Evolutionary conservation across 2,888 invertebrate genomes (phyloP).

Genomic region (Agrotis exclamationis): DNA sequence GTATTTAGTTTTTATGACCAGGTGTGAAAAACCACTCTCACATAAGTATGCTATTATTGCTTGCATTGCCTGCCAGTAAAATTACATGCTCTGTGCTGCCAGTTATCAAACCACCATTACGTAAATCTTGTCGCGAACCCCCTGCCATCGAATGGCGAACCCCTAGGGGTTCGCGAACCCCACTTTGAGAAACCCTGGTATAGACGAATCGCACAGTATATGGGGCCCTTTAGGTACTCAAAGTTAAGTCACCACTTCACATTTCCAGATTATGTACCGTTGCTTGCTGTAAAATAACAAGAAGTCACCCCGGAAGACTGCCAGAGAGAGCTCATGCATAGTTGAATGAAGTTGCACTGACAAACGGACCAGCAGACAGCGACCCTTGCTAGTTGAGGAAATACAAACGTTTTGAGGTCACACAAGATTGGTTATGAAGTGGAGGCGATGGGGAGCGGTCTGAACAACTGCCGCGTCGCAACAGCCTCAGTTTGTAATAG

Average conservation of each 20-base stretch:
- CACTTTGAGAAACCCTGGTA: too few relatives aligned
- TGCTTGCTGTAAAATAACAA: not conserved
- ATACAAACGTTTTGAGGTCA: conserved; percentile 46
- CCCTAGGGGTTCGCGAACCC: too few relatives aligned
- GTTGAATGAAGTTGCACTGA: conserved; percentile 36
- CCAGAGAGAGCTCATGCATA: conserved; percentile 22
- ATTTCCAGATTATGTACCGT: not conserved
- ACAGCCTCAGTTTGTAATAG: conserved; percentile 54
- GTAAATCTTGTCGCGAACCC: too few relatives aligned
- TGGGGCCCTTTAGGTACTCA: not conserved
- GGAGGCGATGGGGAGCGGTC: conserved; percentile 32
- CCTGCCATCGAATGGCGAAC: too few relatives aligned
- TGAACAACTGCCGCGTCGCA: conserved; percentile 65
- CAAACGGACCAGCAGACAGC: conserved; percentile 8
- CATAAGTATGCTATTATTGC: too few relatives aligned
- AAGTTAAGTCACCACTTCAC: not conserved
- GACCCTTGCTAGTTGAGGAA: conserved; percentile 30
- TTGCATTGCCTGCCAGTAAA: too few relatives aligned
- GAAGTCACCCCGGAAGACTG: conserved; percentile 18
- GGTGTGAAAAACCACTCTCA: too few relatives aligned
- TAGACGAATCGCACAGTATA: too few relatives aligned
- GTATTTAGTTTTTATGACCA: too few relatives aligned
- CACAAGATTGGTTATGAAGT: conserved; percentile 31
- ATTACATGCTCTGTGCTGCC: too few relatives aligned
- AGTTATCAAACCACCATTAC: too few relatives aligned